These are phyloP conservation scores for Lepeophtheirus nordmannii DNA, from an alignment of 2,888 invertebrate genomes.

Conservation along the genomic window DNA sequence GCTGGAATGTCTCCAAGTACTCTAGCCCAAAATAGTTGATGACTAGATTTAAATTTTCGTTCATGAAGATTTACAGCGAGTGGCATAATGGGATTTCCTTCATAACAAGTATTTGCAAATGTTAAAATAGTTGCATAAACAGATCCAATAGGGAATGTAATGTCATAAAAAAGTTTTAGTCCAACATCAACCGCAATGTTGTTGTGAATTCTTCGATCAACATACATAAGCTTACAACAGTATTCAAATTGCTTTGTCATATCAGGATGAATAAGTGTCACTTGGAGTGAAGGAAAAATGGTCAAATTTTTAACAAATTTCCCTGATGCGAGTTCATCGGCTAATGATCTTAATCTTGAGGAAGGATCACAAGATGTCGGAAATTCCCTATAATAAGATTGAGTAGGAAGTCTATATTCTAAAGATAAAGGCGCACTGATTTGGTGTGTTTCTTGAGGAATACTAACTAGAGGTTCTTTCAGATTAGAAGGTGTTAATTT, in stretches of 20 bases:
- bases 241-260: slow-evolving; percentile 22
- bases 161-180: slow-evolving; percentile 15
- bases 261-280: slow-evolving; percentile 23
- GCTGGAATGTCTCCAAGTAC: slow-evolving; percentile 23
- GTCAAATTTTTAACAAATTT: slow-evolving; percentile 23
- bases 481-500: neutral
- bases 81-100: slow-evolving; percentile 23
- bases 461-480: neutral
- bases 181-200: slow-evolving; percentile 5
- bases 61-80: slow-evolving; percentile 24
- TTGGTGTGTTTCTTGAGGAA: neutral
- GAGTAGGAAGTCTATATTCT: slow-evolving; percentile 8
- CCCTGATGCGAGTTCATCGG: slow-evolving; percentile 19
- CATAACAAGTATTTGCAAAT: slow-evolving; percentile 18
- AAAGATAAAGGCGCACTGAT: neutral
- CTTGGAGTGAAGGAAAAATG: slow-evolving; percentile 22
- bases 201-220: neutral
- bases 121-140: slow-evolving; percentile 20
- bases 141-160: slow-evolving; percentile 15
- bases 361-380: neutral
- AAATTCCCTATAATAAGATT: neutral
- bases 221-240: slow-evolving; percentile 9
- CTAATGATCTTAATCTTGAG: slow-evolving; percentile 9
- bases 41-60: slow-evolving; percentile 23
- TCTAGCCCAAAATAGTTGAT: slow-evolving; percentile 23